Base-by-base conservation (phyloP, 92 coral and sea anemone species). In the Micromussa lordhowensis region DNA sequence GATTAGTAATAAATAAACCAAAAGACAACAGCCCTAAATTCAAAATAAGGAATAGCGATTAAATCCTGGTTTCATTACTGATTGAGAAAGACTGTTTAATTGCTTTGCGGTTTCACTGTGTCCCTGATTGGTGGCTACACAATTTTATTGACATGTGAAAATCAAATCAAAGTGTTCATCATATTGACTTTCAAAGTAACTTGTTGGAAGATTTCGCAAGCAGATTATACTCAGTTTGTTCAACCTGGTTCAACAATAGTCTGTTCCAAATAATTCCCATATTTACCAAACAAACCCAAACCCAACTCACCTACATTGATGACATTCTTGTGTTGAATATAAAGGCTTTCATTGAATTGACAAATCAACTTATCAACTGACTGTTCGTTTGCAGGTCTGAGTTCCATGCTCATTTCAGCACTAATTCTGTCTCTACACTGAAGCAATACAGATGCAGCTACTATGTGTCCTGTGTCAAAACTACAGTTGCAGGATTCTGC, bases 401-500 rank as follows among this genome's bases (percentile, higher is more conserved):
- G 91, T 34, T 90, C 89, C 87, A 97, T 73, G 66, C 94, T 91
- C 17, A 95, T 87, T 85, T 93, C 93, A 15, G 95, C 99, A 84
- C 86, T 91, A 87, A 94, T 97, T 30, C 91, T 94, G 87, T 96
- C 96, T 78, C 89, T 87, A 78, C 99, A 97, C 74, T 91, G 76
- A 29, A 97, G 90, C 10, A 88, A 54, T 21, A 93, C 90, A 38
- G 94, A 90, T 57, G 84, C 81, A 14, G 88, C 82, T 26, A 81
- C 38, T 29, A 97, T 89, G 88, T 96, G 77, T 26, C 86, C 78
- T 49, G 55, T 70, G 3, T 77, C 86, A 86, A 96, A 95, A 69
- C 83, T 83, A 80, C 99, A 97, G 51, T 90, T 85, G 80, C 99
- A 97, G 12, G 98, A 92, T 73, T 86, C 77, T 44, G 94, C 90